Base-by-base conservation (phyloP, 2,888 invertebrate genomes). In the Eupithecia tripunctaria region DNA sequence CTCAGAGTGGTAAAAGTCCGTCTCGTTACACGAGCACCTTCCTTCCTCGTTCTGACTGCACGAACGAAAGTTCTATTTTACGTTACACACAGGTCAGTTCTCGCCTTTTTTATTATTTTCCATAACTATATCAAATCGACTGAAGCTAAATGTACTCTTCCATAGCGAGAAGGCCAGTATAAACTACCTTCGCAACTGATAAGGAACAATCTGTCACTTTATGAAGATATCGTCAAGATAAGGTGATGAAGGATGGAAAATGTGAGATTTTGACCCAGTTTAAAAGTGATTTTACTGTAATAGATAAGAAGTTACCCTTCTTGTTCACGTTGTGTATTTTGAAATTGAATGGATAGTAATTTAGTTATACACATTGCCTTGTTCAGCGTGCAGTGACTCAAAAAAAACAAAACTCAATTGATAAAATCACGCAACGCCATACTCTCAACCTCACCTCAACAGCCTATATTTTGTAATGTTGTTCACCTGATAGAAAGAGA, bases 211-310 rank as follows among this genome's bases (percentile, higher is more conserved):
- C 12, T 56, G 56, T 56, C 56, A 56, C 5, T 56, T 56, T 56
- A 56, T 56, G 56, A 56, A 56, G 66, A 68, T 72, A 43, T 59
- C 51, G 18, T 47, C 64, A 56, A 56, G 56, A 56, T 25, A 56
- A 56, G 25, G 21, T 56, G 56, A 25, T 56, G 56, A 12, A 56
- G 56, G 56, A 56, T 14, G 56, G 56, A 25, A 56, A 56, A 56
- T 56, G 56, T 56, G 25, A 47, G 25, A 56, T 56, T 56, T 56
- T 56, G 56, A 25, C 56, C 56, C 56, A 72, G 43, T 65, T 68
- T 68, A 32, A 15, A 64, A 56, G 56, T 56, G n/a, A 25, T 25
- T 56, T 56, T 56, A 56, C 25, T 51, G 51, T 56, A 56, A 56
- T 56, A 56, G 56, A 51, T 51, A 51, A 51, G 21, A 51, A 12